These are phyloP conservation scores for Eriocheir sinensis DNA, from an alignment of 1,140 invertebrate genomes.

Conservation along the genomic window DNA sequence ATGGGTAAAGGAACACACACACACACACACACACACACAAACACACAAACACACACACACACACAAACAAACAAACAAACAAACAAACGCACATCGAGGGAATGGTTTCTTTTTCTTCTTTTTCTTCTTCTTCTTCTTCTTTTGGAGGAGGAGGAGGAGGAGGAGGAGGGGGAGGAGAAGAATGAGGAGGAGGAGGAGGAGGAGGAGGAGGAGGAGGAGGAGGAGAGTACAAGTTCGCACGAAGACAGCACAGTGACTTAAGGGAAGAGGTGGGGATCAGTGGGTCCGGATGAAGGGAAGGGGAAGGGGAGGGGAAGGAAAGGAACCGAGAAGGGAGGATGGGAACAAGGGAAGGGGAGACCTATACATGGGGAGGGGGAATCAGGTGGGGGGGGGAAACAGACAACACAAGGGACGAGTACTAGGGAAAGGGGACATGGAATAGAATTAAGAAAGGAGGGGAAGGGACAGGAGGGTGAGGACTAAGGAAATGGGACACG, in stretches of 20 bases:
- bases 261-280: background rate
- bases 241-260: too few species aligned
- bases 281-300: background rate
- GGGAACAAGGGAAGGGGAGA: background rate
- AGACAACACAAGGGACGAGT: too few species aligned
- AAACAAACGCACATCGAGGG: background rate
- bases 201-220: too few species aligned
- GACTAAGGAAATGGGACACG: background rate
- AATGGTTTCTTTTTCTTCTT: too few species aligned
- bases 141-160: too few species aligned
- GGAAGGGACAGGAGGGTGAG: too few species aligned
- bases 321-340: background rate
- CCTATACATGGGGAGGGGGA: background rate
- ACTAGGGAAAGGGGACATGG: too few species aligned
- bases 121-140: too few species aligned
- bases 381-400: too few species aligned
- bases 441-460: too few species aligned
- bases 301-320: background rate
- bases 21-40: conserved; percentile 40
- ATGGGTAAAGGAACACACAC: background rate
- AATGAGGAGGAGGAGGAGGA: background rate
- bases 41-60: conserved; percentile 43
- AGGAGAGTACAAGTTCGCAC: too few species aligned
- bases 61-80: conserved; percentile 31
- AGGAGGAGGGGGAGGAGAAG: background rate